Base-by-base conservation (phyloP, 2,888 invertebrate species). In the Perizoma flavofasciatum region DNA sequence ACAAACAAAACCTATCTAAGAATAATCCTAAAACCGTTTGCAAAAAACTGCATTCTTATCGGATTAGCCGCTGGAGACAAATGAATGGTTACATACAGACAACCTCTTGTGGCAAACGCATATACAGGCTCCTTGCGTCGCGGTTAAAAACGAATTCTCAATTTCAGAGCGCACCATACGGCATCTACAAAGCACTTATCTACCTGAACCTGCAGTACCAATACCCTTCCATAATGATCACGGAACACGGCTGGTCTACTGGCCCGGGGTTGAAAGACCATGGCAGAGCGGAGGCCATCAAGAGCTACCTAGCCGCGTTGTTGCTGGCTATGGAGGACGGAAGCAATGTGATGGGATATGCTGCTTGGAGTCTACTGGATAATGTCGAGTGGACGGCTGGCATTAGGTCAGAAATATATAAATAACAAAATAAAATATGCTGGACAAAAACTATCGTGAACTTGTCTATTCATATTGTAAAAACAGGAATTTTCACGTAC, bases 281-380 rank as follows among this genome's bases (percentile, higher is more conserved):
- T 0, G 75, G 78, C 4, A 77, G 94, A 3, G 86, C 87, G 1
- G 69, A 83, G 0, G 89, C 85, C 67, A 44, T 92, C 4, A 77
- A 85, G 64, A 71, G 72, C 0, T 93, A 93, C 67, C 70, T 94
- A 32, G 76, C 78, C 4, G 92, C 92, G 0, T 47, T 94, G 32
- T 67, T 93, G 32, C 71, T 90, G 3, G 93, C 93, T 0, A 75
- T 93, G 6, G 89, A 92, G 59, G 93, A 93, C 43, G 92, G 92
- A 0, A 88, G 92, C 0, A 74, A 89, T 0, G 79, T 93, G 0
- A 73, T 69, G 35, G 94, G 94, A 0, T 95, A 94, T 68, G 92
- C 93, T 0, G 91, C 89, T 0, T 95, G 95, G 95, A 94, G 94
- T 47, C 81, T 95, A 0, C 88, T 95, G 87, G 96, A 96, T 69